These are phyloP conservation scores for Bilobella aurantiaca DNA, from an alignment of 1,140 invertebrate genomes.

Conservation along the genomic window DNA sequence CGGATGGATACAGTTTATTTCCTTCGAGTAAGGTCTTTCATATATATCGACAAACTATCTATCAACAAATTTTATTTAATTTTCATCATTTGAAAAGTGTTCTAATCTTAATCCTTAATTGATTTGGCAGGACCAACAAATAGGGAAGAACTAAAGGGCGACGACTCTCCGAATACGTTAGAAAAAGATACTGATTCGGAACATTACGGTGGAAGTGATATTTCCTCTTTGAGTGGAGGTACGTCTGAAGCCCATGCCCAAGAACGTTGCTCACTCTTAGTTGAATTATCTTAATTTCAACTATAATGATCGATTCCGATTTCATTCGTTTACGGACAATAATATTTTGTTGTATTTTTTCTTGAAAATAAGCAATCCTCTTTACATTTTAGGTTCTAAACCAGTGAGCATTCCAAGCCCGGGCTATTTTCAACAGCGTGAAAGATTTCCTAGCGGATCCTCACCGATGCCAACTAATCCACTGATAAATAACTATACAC, in stretches of 20 bases:
- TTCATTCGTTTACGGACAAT: not conserved
- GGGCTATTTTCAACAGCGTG: constrained; percentile 23
- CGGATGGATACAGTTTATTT: constrained; percentile 24
- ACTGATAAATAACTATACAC: constrained; percentile 25
- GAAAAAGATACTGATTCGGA: constrained; percentile 29
- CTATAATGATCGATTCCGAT: too few species aligned
- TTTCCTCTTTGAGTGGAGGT: constrained; percentile 5
- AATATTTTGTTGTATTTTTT: not conserved
- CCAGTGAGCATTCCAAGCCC: constrained; percentile 32
- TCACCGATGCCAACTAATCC: constrained; percentile 31
- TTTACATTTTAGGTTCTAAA: constrained; percentile 23
- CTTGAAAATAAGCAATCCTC: too few species aligned
- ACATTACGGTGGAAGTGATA: constrained; percentile 19
- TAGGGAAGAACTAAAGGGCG: constrained; percentile 24
- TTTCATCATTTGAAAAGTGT: not conserved
- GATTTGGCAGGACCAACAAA: constrained; percentile 7
- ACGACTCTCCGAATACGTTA: constrained; percentile 30
- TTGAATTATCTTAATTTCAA: too few species aligned
- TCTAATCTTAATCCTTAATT: not conserved
- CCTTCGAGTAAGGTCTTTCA: constrained; percentile 19
- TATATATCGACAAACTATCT: not conserved
- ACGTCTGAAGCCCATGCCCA: too few species aligned
- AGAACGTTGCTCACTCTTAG: too few species aligned
- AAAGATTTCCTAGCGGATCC: constrained; percentile 32
- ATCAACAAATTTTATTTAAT: not conserved